Evolutionary conservation across 2,113 vertebrate species (phyloP).

Genomic region (Vanacampus margaritifer): DNA sequence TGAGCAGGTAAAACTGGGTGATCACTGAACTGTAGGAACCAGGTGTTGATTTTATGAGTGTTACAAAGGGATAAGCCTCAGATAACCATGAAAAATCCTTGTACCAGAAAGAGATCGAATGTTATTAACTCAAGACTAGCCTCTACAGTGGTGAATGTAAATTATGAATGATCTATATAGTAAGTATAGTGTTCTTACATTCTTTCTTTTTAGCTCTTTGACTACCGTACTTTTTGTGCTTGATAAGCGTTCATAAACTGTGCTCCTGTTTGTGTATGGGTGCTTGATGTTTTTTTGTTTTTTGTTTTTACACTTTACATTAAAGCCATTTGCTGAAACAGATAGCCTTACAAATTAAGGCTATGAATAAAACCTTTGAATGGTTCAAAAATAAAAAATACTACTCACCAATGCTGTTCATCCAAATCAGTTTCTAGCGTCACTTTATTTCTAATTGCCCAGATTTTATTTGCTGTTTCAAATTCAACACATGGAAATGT

Average conservation of each 20-base stretch:
- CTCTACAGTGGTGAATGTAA: slow-evolving; percentile 39
- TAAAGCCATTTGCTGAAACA: not conserved
- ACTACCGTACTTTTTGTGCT: not conserved
- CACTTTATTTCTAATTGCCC: too few species aligned
- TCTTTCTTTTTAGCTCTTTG: not conserved
- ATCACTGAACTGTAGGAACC: slow-evolving; percentile 3
- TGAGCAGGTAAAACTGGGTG: slow-evolving; percentile 4
- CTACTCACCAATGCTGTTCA: too few species aligned
- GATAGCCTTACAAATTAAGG: too few species aligned
- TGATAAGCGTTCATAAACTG: not conserved
- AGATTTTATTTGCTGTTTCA: too few species aligned
- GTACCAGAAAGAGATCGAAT: slow-evolving; percentile 23
- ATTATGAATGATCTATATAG: slow-evolving; percentile 32
- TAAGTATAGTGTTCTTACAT: not conserved
- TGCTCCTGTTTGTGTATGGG: not conserved
- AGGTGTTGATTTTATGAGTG: slow-evolving; percentile 17
- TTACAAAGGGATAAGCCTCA: not conserved
- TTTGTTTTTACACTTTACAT: not conserved
- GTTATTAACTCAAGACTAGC: slow-evolving; percentile 58
- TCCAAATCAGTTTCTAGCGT: too few species aligned
- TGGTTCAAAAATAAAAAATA: too few species aligned
- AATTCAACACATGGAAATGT: too few species aligned
- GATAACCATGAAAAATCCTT: slow-evolving; percentile 4
- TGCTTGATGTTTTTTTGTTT: not conserved
- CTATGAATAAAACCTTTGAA: too few species aligned